These are phyloP conservation scores for Drosophila lacertosa DNA, from an alignment of 1,140 invertebrate genomes.

Conservation along the genomic window DNA sequence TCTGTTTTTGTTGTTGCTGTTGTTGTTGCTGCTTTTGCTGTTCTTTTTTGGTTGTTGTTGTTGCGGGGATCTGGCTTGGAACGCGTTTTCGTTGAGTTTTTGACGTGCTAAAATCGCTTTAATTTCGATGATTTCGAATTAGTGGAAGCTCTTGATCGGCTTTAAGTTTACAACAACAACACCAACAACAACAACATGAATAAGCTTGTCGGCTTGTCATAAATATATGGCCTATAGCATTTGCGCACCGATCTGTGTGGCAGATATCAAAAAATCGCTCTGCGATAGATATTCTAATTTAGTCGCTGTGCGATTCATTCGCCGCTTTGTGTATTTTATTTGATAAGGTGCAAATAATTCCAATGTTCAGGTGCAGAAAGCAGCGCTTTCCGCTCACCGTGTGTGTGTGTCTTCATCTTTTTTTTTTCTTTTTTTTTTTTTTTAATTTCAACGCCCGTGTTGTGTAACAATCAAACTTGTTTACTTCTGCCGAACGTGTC, in stretches of 20 bases:
- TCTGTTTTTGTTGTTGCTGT: neutral
- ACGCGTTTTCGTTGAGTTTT: conserved; percentile 42
- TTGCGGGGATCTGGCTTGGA: conserved; percentile 34
- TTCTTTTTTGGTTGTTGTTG: conserved; percentile 5
- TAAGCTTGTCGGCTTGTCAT: conserved; percentile 33
- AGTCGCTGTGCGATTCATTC: conserved; percentile 53
- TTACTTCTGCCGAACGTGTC: conserved; percentile 72
- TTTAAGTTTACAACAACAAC: no score
- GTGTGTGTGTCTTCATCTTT: conserved; percentile 1
- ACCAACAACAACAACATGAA: neutral
- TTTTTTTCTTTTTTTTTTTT: conserved; percentile 34
- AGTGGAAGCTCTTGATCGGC: conserved; percentile 12
- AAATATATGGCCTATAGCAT: neutral
- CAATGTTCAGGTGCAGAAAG: conserved; percentile 20
- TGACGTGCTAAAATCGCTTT: conserved; percentile 51
- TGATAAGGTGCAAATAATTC: conserved; percentile 78
- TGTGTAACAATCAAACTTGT: conserved; percentile 81
- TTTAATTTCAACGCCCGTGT: conserved; percentile 78
- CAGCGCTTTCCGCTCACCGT: neutral
- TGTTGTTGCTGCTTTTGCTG: neutral
- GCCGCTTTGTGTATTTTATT: conserved; percentile 64
- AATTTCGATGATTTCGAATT: conserved; percentile 47
- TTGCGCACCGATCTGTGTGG: conserved; percentile 15
- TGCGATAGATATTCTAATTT: conserved; percentile 73
- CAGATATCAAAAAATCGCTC: neutral